Conservation (phyloP, 2,888 invertebrate genomes). For the Microdon myrmicae region DNA sequence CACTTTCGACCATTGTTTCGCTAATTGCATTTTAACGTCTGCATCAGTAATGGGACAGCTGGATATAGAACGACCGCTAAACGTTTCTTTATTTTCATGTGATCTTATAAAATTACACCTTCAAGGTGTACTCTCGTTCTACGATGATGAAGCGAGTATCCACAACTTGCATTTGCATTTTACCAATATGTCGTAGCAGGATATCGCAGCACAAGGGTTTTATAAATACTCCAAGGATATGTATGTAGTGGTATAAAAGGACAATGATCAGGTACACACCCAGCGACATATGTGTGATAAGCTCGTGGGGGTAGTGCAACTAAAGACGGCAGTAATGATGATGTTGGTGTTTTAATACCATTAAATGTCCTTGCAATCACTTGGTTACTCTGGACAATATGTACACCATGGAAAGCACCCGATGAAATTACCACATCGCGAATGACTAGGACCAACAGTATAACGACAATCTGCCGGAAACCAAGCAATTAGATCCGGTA, state of each 20-base stretch:
- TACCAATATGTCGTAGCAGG: conserved; percentile 27
- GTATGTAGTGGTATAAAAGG: conserved; percentile 33
- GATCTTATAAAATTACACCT: conserved; percentile 22
- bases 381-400: conserved; percentile 40
- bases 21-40: conserved; percentile 52
- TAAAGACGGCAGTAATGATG: conserved; percentile 25
- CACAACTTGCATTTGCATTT: too few species aligned
- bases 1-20: conserved; percentile 50
- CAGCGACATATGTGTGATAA: conserved; percentile 34
- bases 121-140: conserved; percentile 27
- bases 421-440: conserved; percentile 43
- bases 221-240: conserved; percentile 39
- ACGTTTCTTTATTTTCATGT: conserved; percentile 37
- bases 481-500: neutral
- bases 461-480: conserved; percentile 21
- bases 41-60: conserved; percentile 40
- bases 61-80: conserved; percentile 18
- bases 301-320: conserved; percentile 29
- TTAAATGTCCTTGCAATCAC: conserved; percentile 36
- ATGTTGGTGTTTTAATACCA: conserved; percentile 38
- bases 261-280: conserved; percentile 32
- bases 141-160: neutral
- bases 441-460: conserved; percentile 37
- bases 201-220: conserved; percentile 32
- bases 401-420: conserved; percentile 44